Base-by-base conservation (phyloP, 2,797 vertebrate genomes). In the Antrozous pallidus region DNA sequence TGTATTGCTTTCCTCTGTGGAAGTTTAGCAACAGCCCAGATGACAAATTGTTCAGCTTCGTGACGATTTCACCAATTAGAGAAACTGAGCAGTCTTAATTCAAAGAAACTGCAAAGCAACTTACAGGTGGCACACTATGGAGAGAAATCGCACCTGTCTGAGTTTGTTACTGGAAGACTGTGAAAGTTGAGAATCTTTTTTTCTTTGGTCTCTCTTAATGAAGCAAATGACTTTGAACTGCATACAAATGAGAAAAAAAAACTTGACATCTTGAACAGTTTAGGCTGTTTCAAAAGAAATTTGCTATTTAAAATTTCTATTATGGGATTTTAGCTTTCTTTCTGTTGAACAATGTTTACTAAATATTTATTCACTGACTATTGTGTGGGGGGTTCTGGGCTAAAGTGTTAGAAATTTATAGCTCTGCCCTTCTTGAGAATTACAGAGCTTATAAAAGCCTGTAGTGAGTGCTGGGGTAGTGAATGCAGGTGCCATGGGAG, bases 11-110 rank as follows among this genome's bases (percentile, higher is more conserved):
- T 97, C 89, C 88, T 92, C n/a, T 80, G 93, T 92, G 47, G 80
- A 95, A 96, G 90, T 96, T 97, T 95, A 86, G 26, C 94, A 94
- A 87, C 67, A 95, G 78, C 33, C 79, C 71, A 93, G 65, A 95
- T 93, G 86, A 97, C 92, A 97, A 95, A 96, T 80, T 88, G 45
- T 86, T 93, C 79, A 70, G 93, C 79, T 91, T 88, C 85, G n/a
- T 54, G 86, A 89, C 36, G 87, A 95, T 82, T 90, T 91, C 33
- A 94, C 45, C 54, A 56, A 58, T 70, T 86, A 94, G 94, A 94
- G 87, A 93, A 95, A 82, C 71, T 88, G 87, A 86, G 85, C 85
- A 65, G 58, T 83, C 95, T 96, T 77, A 82, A 92, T 93, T 95
- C 45, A 73, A 81, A 88, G 83, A 86, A 79, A 78, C 16, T 33